A percentile compares a stretch with the other conserved stretches of the same genome.
Conservation (phyloP, 2,797 vertebrate species). For the Vultur gryphus region DNA sequence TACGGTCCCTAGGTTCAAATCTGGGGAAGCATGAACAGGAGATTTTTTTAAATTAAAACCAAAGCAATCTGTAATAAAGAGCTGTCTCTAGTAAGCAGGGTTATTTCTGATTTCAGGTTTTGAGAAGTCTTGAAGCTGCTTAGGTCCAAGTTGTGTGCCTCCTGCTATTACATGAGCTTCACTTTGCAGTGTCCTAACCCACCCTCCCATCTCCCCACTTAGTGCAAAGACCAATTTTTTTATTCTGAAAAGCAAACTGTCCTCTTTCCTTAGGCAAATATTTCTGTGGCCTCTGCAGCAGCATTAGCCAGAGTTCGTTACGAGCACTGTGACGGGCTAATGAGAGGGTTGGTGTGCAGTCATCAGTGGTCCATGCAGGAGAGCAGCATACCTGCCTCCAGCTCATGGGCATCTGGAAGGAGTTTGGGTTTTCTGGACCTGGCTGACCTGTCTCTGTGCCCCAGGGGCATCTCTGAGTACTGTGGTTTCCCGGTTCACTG, state of each 20-base stretch:
- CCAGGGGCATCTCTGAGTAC: background rate
- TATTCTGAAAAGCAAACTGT: background rate
- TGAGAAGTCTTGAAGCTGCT: background rate
- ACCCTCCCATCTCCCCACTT: background rate
- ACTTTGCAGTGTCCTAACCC: background rate
- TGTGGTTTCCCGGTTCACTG: background rate
- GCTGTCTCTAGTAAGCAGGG: background rate
- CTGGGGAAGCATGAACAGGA: background rate
- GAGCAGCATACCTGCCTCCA: background rate
- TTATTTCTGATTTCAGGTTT: background rate
- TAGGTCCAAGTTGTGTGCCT: background rate
- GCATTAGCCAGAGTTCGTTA: background rate
- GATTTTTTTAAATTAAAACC: background rate
- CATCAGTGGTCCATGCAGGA: background rate
- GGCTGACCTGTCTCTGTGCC: background rate
- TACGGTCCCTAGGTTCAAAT: rapidly evolving
- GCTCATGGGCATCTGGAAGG: background rate
- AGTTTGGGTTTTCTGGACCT: background rate
- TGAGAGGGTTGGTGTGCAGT: background rate
- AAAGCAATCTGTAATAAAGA: background rate
- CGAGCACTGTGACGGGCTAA: rapidly evolving
- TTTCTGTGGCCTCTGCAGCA: background rate
- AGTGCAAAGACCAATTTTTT: background rate
- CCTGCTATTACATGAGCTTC: background rate
- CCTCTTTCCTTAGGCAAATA: background rate